A percentile compares a stretch with the other conserved stretches of the same genome.
Evolutionary conservation across 2,797 vertebrate species (phyloP).

Genomic region (Chaetophractus vellerosus): DNA sequence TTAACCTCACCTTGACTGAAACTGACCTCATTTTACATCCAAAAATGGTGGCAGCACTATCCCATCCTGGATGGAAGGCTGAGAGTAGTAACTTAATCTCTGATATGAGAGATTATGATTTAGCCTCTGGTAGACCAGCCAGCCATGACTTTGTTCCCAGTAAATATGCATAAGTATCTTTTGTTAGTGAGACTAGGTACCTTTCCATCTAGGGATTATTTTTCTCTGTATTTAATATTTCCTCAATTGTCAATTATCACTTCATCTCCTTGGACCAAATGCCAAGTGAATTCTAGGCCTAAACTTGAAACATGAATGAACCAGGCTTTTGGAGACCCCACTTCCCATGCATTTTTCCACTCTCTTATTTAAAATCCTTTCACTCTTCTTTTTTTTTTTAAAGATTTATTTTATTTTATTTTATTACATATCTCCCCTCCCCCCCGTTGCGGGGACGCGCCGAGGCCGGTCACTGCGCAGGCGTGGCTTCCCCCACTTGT

Average conservation of each 20-base stretch:
- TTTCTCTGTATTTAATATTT: not conserved
- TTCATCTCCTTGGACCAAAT: not conserved
- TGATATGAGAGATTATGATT: not conserved
- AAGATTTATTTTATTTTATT: too few relatives aligned
- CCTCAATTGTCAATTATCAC: not conserved
- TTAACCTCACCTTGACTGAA: not conserved
- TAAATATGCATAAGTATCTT: not conserved
- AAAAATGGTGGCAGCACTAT: not conserved
- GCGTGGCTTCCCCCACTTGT: too few relatives aligned
- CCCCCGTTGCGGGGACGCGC: too few relatives aligned
- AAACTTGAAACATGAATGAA: slow-evolving; percentile 7
- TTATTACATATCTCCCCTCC: too few relatives aligned
- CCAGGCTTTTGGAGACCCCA: not conserved
- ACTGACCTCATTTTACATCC: not conserved
- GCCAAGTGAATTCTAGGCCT: not conserved
- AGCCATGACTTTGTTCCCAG: not conserved
- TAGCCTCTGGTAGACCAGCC: not conserved
- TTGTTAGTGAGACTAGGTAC: not conserved
- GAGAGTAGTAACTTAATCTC: not conserved
- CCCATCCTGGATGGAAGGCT: not conserved
- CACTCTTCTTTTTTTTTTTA: too few relatives aligned
- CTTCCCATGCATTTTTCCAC: not conserved
- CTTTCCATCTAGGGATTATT: slow-evolving; percentile 9
- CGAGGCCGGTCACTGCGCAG: too few relatives aligned
- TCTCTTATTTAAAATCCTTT: slow-evolving; percentile 8